These are phyloP conservation scores for Seriola aureovittata DNA, from an alignment of 2,113 vertebrate genomes.

Conservation along the genomic window DNA sequence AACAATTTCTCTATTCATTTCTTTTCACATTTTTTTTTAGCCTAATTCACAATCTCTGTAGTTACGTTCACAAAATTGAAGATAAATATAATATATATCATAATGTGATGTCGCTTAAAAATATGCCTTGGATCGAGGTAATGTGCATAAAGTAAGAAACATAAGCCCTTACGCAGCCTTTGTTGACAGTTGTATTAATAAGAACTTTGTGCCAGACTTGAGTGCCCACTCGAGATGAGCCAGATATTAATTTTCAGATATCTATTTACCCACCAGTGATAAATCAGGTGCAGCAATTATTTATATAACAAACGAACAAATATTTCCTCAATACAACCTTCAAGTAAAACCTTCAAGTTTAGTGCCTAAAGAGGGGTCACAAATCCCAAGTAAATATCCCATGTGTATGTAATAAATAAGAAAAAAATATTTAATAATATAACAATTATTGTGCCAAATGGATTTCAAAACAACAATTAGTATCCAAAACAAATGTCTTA, in stretches of 20 bases:
- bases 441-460: neutral
- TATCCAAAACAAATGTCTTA: constrained; percentile 16
- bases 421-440: neutral
- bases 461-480: constrained; percentile 17
- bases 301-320: neutral
- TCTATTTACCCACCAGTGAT: neutral
- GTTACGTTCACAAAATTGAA: too few relatives aligned
- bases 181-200: too few relatives aligned
- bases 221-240: neutral
- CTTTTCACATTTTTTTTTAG: too few relatives aligned
- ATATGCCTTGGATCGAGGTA: too few relatives aligned
- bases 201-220: too few relatives aligned
- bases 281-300: neutral
- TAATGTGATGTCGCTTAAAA: too few relatives aligned
- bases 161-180: too few relatives aligned
- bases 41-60: too few relatives aligned
- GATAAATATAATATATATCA: too few relatives aligned
- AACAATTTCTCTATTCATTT: too few relatives aligned
- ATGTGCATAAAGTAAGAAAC: too few relatives aligned
- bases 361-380: neutral
- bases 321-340: neutral
- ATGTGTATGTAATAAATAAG: neutral
- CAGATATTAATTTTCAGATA: neutral
- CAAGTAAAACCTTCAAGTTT: neutral
- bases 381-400: neutral